These are phyloP conservation scores for Diprion similis DNA, from an alignment of 1,140 invertebrate species.

Conservation along the genomic window DNA sequence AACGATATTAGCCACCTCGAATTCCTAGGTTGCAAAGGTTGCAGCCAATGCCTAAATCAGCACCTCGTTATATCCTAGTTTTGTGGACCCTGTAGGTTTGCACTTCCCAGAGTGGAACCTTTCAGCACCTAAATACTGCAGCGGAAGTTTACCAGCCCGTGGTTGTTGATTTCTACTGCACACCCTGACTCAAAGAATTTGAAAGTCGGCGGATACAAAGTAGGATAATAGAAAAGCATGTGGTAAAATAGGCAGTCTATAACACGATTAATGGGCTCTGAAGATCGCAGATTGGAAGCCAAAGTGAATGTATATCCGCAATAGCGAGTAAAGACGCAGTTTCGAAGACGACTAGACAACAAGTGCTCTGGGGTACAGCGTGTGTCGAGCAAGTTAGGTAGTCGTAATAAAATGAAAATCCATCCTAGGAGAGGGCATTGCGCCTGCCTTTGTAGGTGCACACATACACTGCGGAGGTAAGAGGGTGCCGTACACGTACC, in stretches of 20 bases:
- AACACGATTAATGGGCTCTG: not conserved
- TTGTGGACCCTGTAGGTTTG: too few species aligned
- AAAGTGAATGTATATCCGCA: too few species aligned
- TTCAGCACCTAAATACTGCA: too few species aligned
- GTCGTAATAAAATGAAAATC: not conserved
- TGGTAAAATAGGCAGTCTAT: not conserved
- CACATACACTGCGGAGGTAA: not conserved
- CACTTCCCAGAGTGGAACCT: too few species aligned
- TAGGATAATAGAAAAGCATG: too few species aligned
- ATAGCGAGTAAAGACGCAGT: not conserved
- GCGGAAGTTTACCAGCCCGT: not conserved
- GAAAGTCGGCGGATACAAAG: too few species aligned
- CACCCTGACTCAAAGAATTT: not conserved
- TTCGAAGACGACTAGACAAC: not conserved
- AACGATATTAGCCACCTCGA: too few species aligned
- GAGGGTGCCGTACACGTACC: constrained; percentile 25
- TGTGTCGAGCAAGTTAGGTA: constrained; percentile 11
- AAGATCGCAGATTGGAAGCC: too few species aligned
- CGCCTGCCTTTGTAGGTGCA: not conserved
- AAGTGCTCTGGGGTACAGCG: not conserved
- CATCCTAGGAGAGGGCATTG: not conserved
- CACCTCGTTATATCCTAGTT: too few species aligned
- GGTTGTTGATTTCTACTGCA: not conserved
- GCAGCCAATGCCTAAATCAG: too few species aligned
- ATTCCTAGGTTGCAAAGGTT: too few species aligned